Percentiles rank a stretch among this genome's conserved stretches.
Conservation (phyloP, 2,797 vertebrate genomes). For the Jordanella pulchra region DNA sequence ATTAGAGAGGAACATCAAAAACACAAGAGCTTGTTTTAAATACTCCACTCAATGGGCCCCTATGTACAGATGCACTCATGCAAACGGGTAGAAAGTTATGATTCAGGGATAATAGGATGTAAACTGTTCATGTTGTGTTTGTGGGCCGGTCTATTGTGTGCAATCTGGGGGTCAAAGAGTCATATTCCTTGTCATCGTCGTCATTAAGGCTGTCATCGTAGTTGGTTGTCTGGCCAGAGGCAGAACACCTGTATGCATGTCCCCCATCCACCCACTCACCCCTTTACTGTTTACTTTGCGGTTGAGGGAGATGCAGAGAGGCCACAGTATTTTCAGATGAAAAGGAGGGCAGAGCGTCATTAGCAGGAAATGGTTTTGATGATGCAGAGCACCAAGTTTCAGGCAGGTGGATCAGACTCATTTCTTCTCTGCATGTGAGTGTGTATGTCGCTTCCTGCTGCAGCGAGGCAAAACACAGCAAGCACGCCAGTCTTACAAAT, state of each 20-base stretch:
- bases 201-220: slow-evolving; percentile 58
- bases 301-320: slow-evolving; percentile 52
- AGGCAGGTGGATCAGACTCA: slow-evolving; percentile 55
- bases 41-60: slow-evolving; percentile 51
- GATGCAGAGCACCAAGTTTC: slow-evolving; percentile 33
- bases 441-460: slow-evolving; percentile 12
- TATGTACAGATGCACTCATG: slow-evolving; percentile 41
- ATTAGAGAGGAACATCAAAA: slow-evolving; percentile 72
- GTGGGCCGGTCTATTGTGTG: slow-evolving; percentile 12
- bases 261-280: slow-evolving; percentile 16
- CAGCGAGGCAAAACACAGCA: slow-evolving; percentile 31
- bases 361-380: slow-evolving; percentile 66
- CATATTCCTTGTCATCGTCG: slow-evolving; percentile 56
- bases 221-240: slow-evolving; percentile 58
- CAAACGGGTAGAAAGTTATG: slow-evolving; percentile 55
- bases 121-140: slow-evolving; percentile 43
- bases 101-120: slow-evolving; percentile 61
- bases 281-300: slow-evolving; percentile 25
- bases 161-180: slow-evolving; percentile 57
- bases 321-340: slow-evolving; percentile 67
- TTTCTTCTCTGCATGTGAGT: slow-evolving; percentile 18
- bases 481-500: slow-evolving; percentile 53
- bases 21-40: slow-evolving; percentile 40
- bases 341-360: slow-evolving; percentile 58
- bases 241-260: slow-evolving; percentile 70